These are phyloP conservation scores for Caenorhabditis drosophilae DNA, from an alignment of 2,888 invertebrate species.

Conservation along the genomic window DNA sequence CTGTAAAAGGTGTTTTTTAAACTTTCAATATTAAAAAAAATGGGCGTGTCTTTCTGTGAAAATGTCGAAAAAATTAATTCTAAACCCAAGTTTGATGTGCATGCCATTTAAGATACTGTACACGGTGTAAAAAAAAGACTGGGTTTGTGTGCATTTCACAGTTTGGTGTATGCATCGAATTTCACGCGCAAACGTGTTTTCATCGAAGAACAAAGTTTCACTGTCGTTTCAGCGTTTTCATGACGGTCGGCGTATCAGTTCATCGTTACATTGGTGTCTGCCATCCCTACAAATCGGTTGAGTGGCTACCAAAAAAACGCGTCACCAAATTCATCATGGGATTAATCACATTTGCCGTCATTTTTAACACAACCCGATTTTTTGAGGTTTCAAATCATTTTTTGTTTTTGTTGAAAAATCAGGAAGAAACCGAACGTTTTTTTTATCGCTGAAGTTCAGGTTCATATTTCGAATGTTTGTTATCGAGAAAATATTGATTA, in stretches of 20 bases:
- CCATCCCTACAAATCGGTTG: constrained; percentile 57
- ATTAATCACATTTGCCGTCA: constrained; percentile 51
- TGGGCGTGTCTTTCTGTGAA: too few species aligned
- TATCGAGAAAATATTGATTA: constrained; percentile 60
- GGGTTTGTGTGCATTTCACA: too few species aligned
- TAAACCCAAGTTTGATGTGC: too few species aligned
- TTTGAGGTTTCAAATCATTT: constrained; percentile 51
- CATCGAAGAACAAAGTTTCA: background rate
- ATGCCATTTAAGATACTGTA: too few species aligned
- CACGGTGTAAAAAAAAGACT: too few species aligned
- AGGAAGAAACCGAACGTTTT: too few species aligned
- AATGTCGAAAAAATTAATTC: background rate
- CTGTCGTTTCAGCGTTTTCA: constrained; percentile 56
- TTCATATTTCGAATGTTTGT: constrained; percentile 60
- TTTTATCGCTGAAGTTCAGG: too few species aligned
- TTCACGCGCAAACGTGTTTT: too few species aligned
- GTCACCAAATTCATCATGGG: constrained; percentile 52
- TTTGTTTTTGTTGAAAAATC: background rate
- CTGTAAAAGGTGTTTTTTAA: too few species aligned
- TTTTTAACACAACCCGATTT: constrained; percentile 61
- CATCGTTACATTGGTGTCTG: constrained; percentile 66
- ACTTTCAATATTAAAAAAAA: too few species aligned
- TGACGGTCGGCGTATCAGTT: constrained; percentile 64
- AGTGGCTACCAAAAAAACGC: constrained; percentile 44
- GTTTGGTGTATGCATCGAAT: too few species aligned